phyloP scores from a whole-genome alignment of 2,797 vertebrate genomes.

The Nasua narica region DNA sequence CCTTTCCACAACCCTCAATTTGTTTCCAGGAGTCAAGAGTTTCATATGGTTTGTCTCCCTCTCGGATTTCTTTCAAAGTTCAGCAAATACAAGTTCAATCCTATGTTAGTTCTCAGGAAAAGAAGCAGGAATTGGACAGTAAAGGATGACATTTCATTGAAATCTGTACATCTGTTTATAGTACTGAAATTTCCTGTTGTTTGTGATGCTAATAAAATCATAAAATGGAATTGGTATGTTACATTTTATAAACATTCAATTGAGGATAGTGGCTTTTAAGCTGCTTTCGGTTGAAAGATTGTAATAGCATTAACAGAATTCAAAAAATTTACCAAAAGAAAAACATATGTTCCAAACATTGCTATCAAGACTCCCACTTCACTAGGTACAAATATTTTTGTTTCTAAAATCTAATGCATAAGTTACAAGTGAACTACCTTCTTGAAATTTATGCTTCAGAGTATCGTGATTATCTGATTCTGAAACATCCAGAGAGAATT shows the following conservation, averaged over 20 bases:
- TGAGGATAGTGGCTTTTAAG: not conserved
- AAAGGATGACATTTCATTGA: not conserved
- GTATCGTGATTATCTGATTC: not conserved
- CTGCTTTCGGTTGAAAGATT: not conserved
- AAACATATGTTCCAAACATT: not conserved
- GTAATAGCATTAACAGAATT: not conserved
- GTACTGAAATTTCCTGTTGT: not conserved
- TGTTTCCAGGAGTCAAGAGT: not conserved
- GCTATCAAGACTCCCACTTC: not conserved
- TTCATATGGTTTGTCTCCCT: not conserved
- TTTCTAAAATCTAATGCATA: not conserved
- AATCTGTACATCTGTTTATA: not conserved
- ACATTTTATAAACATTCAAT: not conserved
- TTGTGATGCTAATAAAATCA: not conserved
- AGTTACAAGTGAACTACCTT: not conserved
- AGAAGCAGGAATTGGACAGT: not conserved
- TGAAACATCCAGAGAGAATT: not conserved
- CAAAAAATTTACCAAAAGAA: not conserved
- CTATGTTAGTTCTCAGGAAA: not conserved
- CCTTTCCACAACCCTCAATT: not conserved
- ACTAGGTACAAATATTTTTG: not conserved
- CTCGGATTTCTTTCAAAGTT: not conserved
- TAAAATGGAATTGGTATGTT: not conserved
- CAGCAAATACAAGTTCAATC: not conserved
- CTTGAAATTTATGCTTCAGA: not conserved